These are phyloP conservation scores for Papilio glaucus DNA, from an alignment of 1,140 invertebrate genomes.

Conservation along the genomic window DNA sequence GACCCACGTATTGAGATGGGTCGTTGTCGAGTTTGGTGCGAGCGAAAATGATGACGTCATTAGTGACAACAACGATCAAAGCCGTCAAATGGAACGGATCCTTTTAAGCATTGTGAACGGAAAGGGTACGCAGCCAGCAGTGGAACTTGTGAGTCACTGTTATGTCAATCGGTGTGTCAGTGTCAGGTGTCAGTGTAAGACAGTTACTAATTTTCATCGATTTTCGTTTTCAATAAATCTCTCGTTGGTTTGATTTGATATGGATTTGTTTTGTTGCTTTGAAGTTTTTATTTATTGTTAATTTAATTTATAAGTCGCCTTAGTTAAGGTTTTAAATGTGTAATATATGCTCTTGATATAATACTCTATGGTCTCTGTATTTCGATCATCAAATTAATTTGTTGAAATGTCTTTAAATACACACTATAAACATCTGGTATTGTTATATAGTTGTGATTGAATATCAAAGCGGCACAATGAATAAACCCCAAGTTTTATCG, in stretches of 20 bases:
- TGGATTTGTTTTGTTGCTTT: neutral
- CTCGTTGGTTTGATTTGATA: too few species aligned
- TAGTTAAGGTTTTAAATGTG: neutral
- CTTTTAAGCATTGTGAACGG: too few species aligned
- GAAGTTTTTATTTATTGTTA: neutral
- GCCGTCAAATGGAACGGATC: too few species aligned
- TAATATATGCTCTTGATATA: neutral
- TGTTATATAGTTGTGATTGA: neutral
- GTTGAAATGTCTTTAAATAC: neutral
- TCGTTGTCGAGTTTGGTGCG: too few species aligned
- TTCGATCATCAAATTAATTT: neutral
- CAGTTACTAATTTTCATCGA: too few species aligned
- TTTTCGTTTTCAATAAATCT: too few species aligned
- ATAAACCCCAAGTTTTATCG: slow-evolving; percentile 53
- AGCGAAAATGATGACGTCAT: too few species aligned
- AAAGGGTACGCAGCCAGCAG: too few species aligned
- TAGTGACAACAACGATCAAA: too few species aligned
- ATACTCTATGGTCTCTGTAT: too few species aligned
- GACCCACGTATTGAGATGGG: too few species aligned
- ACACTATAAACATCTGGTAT: neutral
- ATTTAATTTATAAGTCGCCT: neutral
- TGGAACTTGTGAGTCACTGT: too few species aligned
- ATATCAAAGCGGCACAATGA: slow-evolving; percentile 40
- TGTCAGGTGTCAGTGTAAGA: slow-evolving; percentile 8
- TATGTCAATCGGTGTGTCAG: neutral